phyloP scores from a whole-genome alignment of 2,113 vertebrate genomes.

The Numida meleagris region DNA sequence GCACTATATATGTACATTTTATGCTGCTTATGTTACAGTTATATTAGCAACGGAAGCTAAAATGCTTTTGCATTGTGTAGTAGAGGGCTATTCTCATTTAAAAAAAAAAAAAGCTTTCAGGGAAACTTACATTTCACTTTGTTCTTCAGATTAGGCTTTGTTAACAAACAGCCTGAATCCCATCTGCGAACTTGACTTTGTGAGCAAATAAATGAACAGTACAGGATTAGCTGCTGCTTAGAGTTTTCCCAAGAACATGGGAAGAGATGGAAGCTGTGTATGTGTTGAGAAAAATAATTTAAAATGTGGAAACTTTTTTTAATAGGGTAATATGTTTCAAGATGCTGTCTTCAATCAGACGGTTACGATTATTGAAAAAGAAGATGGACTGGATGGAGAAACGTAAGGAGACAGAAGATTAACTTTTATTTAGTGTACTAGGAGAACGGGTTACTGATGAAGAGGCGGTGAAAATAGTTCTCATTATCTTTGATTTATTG shows the following conservation, averaged over 20 bases:
- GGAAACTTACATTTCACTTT: neutral
- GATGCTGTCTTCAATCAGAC: conserved; percentile 99
- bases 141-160: neutral
- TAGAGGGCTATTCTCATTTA: neutral
- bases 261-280: neutral
- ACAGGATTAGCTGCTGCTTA: too few species aligned
- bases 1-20: rapidly evolving
- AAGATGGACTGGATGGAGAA: conserved; percentile 96
- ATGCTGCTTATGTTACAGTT: neutral
- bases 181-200: neutral
- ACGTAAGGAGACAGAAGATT: conserved; percentile 82
- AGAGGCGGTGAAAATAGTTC: neutral
- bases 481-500: neutral
- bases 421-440: neutral
- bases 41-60: neutral
- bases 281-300: neutral
- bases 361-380: conserved; percentile 93
- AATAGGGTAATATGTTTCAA: conserved; percentile 93
- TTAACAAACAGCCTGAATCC: neutral
- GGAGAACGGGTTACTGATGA: neutral
- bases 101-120: neutral
- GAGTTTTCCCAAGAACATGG: too few species aligned
- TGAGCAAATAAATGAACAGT: neutral
- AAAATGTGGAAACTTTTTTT: conserved; percentile 9
- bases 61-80: neutral